phyloP scores from a whole-genome alignment of 2,113 vertebrate species.

The Lepus europaeus region DNA sequence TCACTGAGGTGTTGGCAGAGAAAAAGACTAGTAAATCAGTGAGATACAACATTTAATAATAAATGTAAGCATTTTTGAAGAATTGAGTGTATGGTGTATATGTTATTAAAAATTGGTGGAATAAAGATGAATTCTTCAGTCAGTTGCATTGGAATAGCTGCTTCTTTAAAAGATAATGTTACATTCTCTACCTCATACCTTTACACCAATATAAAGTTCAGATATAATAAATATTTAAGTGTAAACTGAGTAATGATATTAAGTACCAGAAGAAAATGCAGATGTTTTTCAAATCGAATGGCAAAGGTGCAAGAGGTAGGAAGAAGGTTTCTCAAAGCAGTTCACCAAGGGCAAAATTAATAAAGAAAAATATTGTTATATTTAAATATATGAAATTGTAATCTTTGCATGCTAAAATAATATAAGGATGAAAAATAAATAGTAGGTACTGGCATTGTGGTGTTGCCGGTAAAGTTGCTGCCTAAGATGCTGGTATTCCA shows the following conservation, averaged over 20 bases:
- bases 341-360: conserved; percentile 9
- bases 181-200: neutral
- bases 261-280: conserved; percentile 5
- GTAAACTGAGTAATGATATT: neutral
- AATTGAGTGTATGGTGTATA: neutral
- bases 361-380: neutral
- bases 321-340: neutral
- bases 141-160: neutral
- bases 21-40: neutral
- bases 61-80: neutral
- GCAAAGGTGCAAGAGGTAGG: too few species aligned
- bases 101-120: neutral
- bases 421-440: neutral
- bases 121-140: conserved; percentile 21
- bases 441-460: neutral
- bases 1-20: neutral
- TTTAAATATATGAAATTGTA: neutral
- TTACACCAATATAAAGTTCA: conserved; percentile 9
- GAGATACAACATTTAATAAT: neutral
- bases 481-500: too few species aligned
- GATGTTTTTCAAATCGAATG: neutral
- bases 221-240: neutral
- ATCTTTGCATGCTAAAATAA: neutral
- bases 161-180: conserved; percentile 14
- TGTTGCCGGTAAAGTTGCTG: too few species aligned